Conservation (phyloP, 2,888 invertebrate genomes). For the Ferdinandea cuprea region DNA sequence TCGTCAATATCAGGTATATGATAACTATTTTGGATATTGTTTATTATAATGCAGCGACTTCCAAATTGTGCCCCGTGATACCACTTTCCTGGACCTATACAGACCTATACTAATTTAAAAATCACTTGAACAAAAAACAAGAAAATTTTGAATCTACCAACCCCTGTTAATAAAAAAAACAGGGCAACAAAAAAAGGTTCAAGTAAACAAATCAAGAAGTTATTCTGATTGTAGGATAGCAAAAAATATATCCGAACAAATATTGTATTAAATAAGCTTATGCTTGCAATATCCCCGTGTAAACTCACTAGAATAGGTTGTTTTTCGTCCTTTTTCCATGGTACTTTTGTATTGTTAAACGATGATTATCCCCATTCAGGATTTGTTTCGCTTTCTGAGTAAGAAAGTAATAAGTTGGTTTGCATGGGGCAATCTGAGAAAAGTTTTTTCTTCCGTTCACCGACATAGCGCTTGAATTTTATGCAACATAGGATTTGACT, state of each 20-base stretch:
- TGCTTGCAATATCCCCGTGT: constrained; percentile 33
- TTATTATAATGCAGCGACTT: too few relatives aligned
- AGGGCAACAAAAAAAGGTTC: constrained; percentile 25
- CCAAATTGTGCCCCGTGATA: too few relatives aligned
- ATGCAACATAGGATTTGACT: constrained; percentile 37
- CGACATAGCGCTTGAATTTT: constrained; percentile 27
- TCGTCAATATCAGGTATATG: too few relatives aligned
- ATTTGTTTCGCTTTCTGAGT: constrained; percentile 29
- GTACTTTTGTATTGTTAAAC: constrained; percentile 32
- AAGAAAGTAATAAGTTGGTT: background rate
- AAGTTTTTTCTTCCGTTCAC: background rate
- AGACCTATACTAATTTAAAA: too few relatives aligned
- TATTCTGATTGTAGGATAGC: constrained; percentile 29
- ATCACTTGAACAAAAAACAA: too few relatives aligned
- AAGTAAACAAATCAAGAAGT: constrained; percentile 45
- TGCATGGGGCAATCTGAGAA: constrained; percentile 5
- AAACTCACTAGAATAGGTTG: constrained; percentile 35
- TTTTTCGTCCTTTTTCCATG: background rate
- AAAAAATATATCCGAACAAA: constrained; percentile 6
- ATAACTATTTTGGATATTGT: too few relatives aligned
- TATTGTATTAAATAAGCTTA: constrained; percentile 11
- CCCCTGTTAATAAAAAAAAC: background rate
- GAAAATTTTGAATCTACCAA: too few relatives aligned
- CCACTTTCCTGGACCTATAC: too few relatives aligned
- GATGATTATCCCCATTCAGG: constrained; percentile 52